Conservation (phyloP, 2,888 invertebrate genomes). For the Julus scandinavius region DNA sequence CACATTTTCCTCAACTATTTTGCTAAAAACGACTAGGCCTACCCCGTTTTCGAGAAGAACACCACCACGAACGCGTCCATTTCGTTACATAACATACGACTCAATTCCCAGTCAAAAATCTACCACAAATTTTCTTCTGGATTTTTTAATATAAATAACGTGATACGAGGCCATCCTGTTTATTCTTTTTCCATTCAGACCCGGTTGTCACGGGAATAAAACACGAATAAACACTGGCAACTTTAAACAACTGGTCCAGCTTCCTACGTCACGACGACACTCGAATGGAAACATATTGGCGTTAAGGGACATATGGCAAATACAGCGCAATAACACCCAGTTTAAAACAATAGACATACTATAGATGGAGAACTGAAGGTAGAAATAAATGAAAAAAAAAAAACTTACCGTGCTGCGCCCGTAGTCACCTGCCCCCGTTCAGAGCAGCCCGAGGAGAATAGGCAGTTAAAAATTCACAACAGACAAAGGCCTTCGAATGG, state of each 20-base stretch:
- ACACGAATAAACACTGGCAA: slow-evolving; percentile 22
- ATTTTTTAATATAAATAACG: neutral
- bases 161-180: slow-evolving; percentile 3
- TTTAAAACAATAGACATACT: neutral
- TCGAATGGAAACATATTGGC: neutral
- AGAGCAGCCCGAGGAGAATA: slow-evolving; percentile 45
- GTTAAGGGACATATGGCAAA: neutral
- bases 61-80: neutral
- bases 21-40: neutral
- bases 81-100: neutral
- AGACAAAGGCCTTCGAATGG: slow-evolving; percentile 45
- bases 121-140: too few species aligned
- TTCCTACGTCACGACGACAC: neutral
- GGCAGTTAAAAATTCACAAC: slow-evolving; percentile 24
- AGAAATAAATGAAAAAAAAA: neutral
- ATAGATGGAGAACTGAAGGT: neutral
- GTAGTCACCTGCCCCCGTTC: slow-evolving; percentile 40
- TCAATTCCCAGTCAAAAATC: neutral
- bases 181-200: slow-evolving; percentile 24
- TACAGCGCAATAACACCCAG: neutral
- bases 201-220: slow-evolving; percentile 43
- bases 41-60: neutral
- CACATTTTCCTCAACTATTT: neutral
- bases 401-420: slow-evolving; percentile 45
- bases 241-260: neutral